Base-by-base conservation (phyloP, 2,113 vertebrate genomes). In the Sprattus sprattus region DNA sequence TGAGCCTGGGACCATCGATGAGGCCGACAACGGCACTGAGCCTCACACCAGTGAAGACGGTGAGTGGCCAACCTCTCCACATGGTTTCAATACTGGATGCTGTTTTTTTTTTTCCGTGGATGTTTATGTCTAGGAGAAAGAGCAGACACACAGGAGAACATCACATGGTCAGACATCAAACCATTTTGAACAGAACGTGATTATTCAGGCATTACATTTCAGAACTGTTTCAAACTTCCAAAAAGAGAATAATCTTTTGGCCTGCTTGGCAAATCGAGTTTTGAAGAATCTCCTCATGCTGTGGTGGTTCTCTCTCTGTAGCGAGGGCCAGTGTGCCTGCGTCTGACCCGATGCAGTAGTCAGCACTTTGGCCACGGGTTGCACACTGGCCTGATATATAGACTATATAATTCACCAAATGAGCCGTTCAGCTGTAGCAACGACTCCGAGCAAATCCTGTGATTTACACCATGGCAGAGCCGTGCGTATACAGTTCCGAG, bases 21-120 rank as follows among this genome's bases (percentile, higher is more conserved):
- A 99, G 44, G 92, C 90, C 4, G 98, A 99, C 94, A 99, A 99
- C 5, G 97, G 98, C 87, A 99, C 97, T 0, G 98, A 99, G 91
- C 97, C 97, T 0, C 98, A 99, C 93, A 99, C 98, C 81, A 99
- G 98, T 0, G 98, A 99, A 4, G 98, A 99, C 81, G 98, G 98
- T 99, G 92, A 94, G 96, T 89, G 6, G 18, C 39, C 3, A 10
- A 28, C 3, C 8, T 57, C 46, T 22, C 32, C n/a, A 1, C 25
- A 71, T 15, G 64, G 10, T 28, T 71, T 8, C 64, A 71, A 71
- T 64, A 64, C 20, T 54, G 52, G 20, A 28, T 39, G 39, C 39
- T 39, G 11, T 32, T 28, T 71, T 32, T 32, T 32, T 71, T 28
- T 8, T 9, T 32, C n/a, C 32, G n/a, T 28, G 10, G 13, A 32